Conservation (phyloP, 2,113 vertebrate genomes). For the Peromyscus californicus region DNA sequence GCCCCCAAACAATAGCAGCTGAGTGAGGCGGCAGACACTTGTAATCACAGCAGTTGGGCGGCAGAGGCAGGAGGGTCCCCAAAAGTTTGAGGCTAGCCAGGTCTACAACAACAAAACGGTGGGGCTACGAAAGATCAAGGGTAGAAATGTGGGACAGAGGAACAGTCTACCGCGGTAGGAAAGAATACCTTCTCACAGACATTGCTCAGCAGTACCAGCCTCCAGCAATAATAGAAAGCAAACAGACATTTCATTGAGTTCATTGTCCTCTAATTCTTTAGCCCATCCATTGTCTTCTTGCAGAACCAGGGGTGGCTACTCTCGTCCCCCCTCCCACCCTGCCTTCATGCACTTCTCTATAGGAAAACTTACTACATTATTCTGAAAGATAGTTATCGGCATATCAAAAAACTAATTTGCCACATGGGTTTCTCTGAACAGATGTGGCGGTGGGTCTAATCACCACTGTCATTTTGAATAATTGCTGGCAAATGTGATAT, state of each 20-base stretch:
- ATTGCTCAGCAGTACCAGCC: neutral
- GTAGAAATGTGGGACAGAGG: neutral
- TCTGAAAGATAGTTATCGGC: conserved; percentile 45
- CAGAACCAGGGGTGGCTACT: neutral
- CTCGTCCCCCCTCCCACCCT: too few relatives aligned
- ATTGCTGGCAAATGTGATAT: neutral
- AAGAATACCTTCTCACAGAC: neutral
- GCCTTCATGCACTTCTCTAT: neutral
- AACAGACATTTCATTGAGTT: neutral
- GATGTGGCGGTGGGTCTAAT: neutral
- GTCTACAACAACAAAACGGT: neutral
- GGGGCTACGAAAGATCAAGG: neutral
- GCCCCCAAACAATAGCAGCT: neutral
- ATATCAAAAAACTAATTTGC: conserved; percentile 51
- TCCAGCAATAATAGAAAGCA: neutral
- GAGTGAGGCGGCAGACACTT: too few relatives aligned
- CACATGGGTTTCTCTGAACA: conserved; percentile 23
- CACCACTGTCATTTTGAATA: conserved; percentile 23
- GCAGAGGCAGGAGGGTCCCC: neutral
- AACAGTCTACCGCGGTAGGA: neutral
- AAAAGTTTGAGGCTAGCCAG: neutral
- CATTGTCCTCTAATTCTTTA: neutral
- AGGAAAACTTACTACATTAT: conserved; percentile 45
- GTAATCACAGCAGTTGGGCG: neutral
- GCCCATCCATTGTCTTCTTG: neutral